A percentile compares a stretch with the other conserved stretches of the same genome.
These are phyloP conservation scores for Heliothis virescens DNA, from an alignment of 1,140 invertebrate species.

Conservation along the genomic window DNA sequence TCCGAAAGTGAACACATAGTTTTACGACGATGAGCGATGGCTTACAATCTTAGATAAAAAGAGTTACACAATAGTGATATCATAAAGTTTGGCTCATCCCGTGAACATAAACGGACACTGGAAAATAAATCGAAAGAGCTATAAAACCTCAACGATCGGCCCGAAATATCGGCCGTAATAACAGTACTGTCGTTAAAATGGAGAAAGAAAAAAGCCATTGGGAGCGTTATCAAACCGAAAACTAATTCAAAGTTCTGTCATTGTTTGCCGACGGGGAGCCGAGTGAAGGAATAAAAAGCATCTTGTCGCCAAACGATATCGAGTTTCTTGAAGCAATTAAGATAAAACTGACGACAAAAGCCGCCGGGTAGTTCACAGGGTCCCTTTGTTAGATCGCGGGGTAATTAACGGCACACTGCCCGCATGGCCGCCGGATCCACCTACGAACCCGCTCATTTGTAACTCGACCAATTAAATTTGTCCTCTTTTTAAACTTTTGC, in stretches of 20 bases:
- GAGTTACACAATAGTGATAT: slow-evolving; percentile 50
- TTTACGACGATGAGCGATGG: slow-evolving; percentile 34
- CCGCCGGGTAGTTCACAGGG: slow-evolving; percentile 56
- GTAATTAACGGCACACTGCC: slow-evolving; percentile 71
- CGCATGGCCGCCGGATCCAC: slow-evolving; percentile 53
- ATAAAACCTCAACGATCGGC: slow-evolving; percentile 59
- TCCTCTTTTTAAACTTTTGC: slow-evolving; percentile 40
- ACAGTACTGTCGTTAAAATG: slow-evolving; percentile 63
- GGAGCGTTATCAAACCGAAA: slow-evolving; percentile 70
- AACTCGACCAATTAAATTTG: slow-evolving; percentile 42
- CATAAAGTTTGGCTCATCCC: slow-evolving; percentile 44
- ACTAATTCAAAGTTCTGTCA: slow-evolving; percentile 76
- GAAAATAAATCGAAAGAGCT: slow-evolving; percentile 57
- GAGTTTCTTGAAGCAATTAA: slow-evolving; percentile 80
- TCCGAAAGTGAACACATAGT: slow-evolving; percentile 36
- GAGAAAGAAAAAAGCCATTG: slow-evolving; percentile 59
- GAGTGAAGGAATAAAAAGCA: slow-evolving; percentile 71
- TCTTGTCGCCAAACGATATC: slow-evolving; percentile 75
- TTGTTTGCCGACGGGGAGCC: slow-evolving; percentile 66
- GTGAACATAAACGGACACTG: slow-evolving; percentile 53
- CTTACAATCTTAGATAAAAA: slow-evolving; percentile 47
- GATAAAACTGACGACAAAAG: slow-evolving; percentile 75
- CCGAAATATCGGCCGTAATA: slow-evolving; percentile 66
- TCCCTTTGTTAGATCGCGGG: slow-evolving; percentile 69
- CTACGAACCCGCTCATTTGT: slow-evolving; percentile 39